These are phyloP conservation scores for Lepilemur septentrionalis DNA, from an alignment of 2,797 vertebrate species.

Conservation along the genomic window DNA sequence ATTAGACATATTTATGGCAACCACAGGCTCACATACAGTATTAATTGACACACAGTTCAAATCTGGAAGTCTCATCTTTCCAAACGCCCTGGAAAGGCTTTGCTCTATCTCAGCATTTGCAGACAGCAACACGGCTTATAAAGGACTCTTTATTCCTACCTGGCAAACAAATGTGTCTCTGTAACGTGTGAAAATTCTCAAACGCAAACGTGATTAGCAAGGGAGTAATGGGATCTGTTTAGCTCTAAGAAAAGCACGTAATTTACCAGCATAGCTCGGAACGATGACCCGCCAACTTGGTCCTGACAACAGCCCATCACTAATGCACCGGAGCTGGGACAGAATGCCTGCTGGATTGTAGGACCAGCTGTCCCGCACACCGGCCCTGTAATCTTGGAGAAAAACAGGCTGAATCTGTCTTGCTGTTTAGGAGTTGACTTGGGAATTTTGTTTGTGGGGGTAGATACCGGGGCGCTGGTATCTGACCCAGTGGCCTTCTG, in stretches of 20 bases:
- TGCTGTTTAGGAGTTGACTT: background rate
- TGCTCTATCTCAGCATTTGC: background rate
- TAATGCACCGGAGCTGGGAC: background rate
- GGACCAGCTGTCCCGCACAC: background rate
- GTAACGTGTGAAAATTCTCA: slow-evolving; percentile 52
- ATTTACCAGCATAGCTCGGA: background rate
- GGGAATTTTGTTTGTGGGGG: background rate
- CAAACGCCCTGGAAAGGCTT: slow-evolving; percentile 24
- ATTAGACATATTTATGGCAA: slow-evolving; percentile 53
- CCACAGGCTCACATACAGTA: background rate
- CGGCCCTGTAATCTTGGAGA: background rate
- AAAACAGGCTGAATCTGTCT: background rate
- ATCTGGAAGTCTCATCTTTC: slow-evolving; percentile 56
- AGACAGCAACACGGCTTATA: slow-evolving; percentile 9
- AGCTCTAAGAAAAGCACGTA: slow-evolving; percentile 12
- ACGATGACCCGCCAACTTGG: background rate
- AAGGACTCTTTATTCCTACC: slow-evolving; percentile 61
- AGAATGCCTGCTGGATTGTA: background rate
- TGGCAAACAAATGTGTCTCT: slow-evolving; percentile 53
- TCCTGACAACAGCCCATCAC: background rate
- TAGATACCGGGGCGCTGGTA: background rate
- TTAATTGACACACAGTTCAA: slow-evolving; percentile 60
- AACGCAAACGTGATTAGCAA: slow-evolving; percentile 46
- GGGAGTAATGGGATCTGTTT: background rate
- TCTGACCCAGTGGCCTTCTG: background rate